Evolutionary conservation across 2,113 vertebrate species (phyloP).

Genomic region (Phoxinus phoxinus): DNA sequence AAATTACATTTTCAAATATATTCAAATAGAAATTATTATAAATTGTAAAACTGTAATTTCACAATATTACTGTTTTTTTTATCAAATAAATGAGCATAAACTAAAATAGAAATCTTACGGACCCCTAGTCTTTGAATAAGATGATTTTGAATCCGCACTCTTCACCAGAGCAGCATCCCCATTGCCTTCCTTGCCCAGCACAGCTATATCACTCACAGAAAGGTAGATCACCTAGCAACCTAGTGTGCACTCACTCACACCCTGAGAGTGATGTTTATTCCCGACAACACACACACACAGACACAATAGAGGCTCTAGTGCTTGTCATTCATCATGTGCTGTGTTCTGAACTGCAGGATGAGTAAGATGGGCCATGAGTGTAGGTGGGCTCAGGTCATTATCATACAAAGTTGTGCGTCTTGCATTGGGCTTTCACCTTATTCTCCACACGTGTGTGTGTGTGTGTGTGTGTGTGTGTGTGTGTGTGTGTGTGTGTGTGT

Average conservation of each 20-base stretch:
- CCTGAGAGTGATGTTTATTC: background rate
- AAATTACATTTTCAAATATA: no score
- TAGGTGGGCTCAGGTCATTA: background rate
- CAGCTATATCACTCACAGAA: background rate
- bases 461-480: conserved; percentile 5
- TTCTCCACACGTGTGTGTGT: background rate
- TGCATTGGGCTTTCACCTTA: conserved; percentile 10
- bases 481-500: conserved; percentile 8
- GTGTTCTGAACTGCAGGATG: conserved; percentile 6
- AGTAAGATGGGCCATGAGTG: background rate
- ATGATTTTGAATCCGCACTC: background rate
- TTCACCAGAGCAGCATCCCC: background rate
- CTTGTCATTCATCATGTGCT: background rate
- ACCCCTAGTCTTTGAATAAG: no score
- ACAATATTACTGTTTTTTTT: no score
- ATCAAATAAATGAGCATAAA: no score
- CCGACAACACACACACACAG: background rate
- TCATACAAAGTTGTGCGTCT: conserved; percentile 18
- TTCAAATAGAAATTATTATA: no score
- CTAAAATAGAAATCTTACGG: no score
- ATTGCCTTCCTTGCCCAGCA: background rate
- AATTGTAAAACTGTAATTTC: no score
- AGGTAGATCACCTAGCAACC: background rate
- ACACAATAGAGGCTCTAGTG: conserved; percentile 18
- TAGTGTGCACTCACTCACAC: background rate